Evolutionary conservation across 2,888 invertebrate genomes (phyloP).

Genomic region (Synergus gifuensis): DNA sequence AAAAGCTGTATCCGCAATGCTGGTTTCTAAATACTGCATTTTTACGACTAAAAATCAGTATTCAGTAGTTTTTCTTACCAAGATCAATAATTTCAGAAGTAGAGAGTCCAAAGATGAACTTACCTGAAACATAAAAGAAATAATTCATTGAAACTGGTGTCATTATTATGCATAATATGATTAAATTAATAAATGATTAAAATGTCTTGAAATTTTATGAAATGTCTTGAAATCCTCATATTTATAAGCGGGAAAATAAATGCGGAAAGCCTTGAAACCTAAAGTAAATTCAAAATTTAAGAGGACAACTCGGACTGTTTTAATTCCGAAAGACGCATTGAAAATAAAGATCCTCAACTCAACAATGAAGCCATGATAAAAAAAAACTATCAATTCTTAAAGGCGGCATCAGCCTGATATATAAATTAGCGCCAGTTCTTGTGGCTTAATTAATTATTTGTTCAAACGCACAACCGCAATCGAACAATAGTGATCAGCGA

Average conservation of each 20-base stretch:
- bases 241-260: too few species aligned
- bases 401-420: background rate
- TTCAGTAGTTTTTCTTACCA: background rate
- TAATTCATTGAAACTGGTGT: background rate
- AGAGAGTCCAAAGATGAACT: background rate
- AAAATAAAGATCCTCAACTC: background rate
- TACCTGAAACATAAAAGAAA: conserved; percentile 20
- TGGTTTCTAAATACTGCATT: background rate
- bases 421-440: background rate
- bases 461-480: background rate
- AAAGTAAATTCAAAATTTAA: background rate
- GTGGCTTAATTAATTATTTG: conserved; percentile 34
- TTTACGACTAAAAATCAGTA: background rate
- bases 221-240: too few species aligned
- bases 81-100: background rate
- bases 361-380: background rate
- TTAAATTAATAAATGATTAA: background rate
- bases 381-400: background rate
- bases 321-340: background rate
- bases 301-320: background rate
- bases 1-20: background rate
- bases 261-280: background rate
- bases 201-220: too few species aligned
- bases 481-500: conserved; percentile 25
- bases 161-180: background rate